Conservation (phyloP, 1,140 invertebrate genomes). For the Drosophila sulfurigaster region DNA sequence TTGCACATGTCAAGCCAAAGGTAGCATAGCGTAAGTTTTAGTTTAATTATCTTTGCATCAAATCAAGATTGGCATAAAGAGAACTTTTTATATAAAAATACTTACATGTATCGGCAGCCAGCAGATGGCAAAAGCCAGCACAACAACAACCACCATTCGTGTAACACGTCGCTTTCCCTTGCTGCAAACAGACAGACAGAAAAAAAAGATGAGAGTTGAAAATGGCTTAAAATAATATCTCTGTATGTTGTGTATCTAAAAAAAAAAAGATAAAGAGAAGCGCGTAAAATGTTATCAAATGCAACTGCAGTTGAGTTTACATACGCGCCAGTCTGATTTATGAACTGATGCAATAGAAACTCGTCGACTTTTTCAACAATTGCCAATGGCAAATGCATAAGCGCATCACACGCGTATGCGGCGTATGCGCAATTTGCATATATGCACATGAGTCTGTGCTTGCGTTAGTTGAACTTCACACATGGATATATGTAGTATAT, state of each 20-base stretch:
- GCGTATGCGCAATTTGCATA: constrained; percentile 50
- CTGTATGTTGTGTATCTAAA: neutral
- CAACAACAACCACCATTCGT: constrained; percentile 96
- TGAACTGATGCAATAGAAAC: constrained; percentile 43
- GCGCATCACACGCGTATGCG: constrained; percentile 32
- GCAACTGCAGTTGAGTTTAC: constrained; percentile 30
- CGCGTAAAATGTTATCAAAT: constrained; percentile 16
- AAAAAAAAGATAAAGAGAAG: constrained; percentile 2
- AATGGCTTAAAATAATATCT: constrained; percentile 42
- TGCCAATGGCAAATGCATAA: constrained; percentile 35
- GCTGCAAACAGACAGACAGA: constrained; percentile 76
- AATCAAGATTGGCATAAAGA: too few relatives aligned
- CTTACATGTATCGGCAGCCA: constrained; percentile 97
- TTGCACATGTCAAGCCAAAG: too few relatives aligned
- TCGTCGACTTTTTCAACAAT: constrained; percentile 8
- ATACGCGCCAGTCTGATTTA: constrained; percentile 49
- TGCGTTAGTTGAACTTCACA: neutral
- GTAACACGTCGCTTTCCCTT: constrained; percentile 96
- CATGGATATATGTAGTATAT: constrained; percentile 2
- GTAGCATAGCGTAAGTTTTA: too few relatives aligned
- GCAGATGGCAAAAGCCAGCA: constrained; percentile 97
- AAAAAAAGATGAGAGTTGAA: neutral
- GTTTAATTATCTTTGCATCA: too few relatives aligned
- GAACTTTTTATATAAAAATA: constrained; percentile 9
- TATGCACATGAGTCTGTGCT: constrained; percentile 20